These are phyloP conservation scores for Oscheius sp. DNA, from an alignment of 2,888 invertebrate genomes.

Conservation along the genomic window DNA sequence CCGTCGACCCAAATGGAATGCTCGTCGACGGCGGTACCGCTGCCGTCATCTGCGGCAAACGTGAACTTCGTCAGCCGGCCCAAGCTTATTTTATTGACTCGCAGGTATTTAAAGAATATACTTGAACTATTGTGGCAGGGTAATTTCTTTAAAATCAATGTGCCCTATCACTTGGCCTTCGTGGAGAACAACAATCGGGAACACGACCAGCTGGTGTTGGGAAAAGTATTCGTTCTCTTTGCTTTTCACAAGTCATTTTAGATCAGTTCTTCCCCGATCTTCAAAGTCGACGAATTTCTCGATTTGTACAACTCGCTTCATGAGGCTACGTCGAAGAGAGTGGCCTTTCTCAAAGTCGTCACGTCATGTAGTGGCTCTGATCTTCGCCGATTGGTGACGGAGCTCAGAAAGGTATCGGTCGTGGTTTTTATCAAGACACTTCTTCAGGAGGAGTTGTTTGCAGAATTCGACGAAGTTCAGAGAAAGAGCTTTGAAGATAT, in stretches of 20 bases:
- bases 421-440: background rate
- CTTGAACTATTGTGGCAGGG: constrained; percentile 21
- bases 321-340: background rate
- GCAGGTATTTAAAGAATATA: constrained; percentile 1
- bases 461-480: constrained; percentile 12
- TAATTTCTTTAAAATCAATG: constrained; percentile 47
- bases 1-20: constrained; percentile 42
- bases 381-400: background rate
- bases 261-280: background rate
- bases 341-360: constrained; percentile 25
- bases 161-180: constrained; percentile 66
- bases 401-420: constrained; percentile 9
- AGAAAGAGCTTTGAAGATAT: background rate
- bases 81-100: constrained; percentile 48
- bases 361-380: background rate
- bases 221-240: constrained; percentile 37
- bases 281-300: constrained; percentile 7
- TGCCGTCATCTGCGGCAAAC: constrained; percentile 42
- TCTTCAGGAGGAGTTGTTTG: background rate
- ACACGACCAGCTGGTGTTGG: constrained; percentile 65
- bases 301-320: constrained; percentile 25
- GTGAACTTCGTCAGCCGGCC: constrained; percentile 22
- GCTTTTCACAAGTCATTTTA: background rate
- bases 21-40: constrained; percentile 45
- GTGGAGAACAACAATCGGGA: constrained; percentile 48